Percentiles rank a stretch among this genome's conserved stretches.
These are phyloP conservation scores for Spisula subtruncata DNA, from an alignment of 2,888 invertebrate species.

Conservation along the genomic window DNA sequence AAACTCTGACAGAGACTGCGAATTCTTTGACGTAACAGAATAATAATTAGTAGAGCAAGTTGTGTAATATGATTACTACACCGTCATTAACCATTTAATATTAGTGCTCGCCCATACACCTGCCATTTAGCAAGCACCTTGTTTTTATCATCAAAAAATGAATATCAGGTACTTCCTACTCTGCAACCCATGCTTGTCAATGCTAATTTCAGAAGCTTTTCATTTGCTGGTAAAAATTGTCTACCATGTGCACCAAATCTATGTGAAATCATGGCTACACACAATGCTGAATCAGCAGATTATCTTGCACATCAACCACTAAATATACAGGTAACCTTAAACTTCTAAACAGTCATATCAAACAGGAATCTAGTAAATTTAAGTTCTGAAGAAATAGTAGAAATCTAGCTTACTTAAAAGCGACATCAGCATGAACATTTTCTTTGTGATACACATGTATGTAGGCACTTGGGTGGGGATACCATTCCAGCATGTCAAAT, in stretches of 20 bases:
- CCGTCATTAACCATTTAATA: neutral
- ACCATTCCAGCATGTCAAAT: neutral
- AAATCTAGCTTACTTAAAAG: neutral
- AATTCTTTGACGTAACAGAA: no score
- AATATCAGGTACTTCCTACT: slow-evolving; percentile 7
- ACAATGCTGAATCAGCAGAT: neutral
- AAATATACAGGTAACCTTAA: neutral
- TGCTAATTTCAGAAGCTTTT: neutral
- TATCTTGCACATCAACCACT: neutral
- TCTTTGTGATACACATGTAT: no score
- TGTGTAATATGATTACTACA: neutral
- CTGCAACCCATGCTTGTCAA: neutral
- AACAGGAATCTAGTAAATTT: neutral
- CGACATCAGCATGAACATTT: no score
- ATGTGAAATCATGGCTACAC: neutral
- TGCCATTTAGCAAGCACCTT: neutral
- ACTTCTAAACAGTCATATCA: neutral
- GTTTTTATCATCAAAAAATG: slow-evolving; percentile 4
- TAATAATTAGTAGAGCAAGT: neutral
- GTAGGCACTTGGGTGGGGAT: neutral
- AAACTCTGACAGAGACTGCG: no score
- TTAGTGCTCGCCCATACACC: neutral
- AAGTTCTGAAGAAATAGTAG: neutral
- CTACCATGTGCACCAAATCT: neutral
- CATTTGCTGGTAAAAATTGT: neutral